These are phyloP conservation scores for Macrobrachium nipponense DNA, from an alignment of 1,140 invertebrate species.

Conservation along the genomic window DNA sequence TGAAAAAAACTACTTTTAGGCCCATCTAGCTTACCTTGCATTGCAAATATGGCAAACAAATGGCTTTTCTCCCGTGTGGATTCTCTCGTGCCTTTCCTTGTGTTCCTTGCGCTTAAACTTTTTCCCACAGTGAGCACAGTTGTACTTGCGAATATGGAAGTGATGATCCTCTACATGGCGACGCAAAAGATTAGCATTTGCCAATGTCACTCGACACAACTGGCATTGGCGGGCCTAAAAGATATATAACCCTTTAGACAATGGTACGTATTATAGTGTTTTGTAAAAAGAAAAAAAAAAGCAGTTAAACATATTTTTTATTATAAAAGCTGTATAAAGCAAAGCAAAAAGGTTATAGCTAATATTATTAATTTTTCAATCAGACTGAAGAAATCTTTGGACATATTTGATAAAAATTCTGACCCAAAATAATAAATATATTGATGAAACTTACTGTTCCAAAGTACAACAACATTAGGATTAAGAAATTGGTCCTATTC, in stretches of 20 bases:
- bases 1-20: background rate
- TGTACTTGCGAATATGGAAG: conserved; percentile 68
- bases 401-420: too few species aligned
- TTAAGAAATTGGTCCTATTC: too few species aligned
- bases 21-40: conserved; percentile 47
- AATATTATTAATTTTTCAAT: too few species aligned
- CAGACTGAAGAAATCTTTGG: too few species aligned
- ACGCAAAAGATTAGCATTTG: conserved; percentile 59
- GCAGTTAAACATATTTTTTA: background rate
- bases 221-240: conserved; percentile 50
- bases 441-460: too few species aligned
- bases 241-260: background rate
- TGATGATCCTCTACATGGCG: conserved; percentile 61
- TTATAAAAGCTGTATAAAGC: too few species aligned
- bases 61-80: conserved; percentile 76
- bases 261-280: background rate
- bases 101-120: conserved; percentile 78
- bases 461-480: too few species aligned
- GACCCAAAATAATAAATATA: too few species aligned
- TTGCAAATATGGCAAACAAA: conserved; percentile 64
- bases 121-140: conserved; percentile 75
- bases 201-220: conserved; percentile 55
- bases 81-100: conserved; percentile 76
- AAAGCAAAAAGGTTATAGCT: too few species aligned
- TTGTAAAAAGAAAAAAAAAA: background rate